Percentiles rank a stretch among this genome's conserved stretches.
Conservation (phyloP, 2,113 vertebrate species). For the Chaenocephalus aceratus region DNA sequence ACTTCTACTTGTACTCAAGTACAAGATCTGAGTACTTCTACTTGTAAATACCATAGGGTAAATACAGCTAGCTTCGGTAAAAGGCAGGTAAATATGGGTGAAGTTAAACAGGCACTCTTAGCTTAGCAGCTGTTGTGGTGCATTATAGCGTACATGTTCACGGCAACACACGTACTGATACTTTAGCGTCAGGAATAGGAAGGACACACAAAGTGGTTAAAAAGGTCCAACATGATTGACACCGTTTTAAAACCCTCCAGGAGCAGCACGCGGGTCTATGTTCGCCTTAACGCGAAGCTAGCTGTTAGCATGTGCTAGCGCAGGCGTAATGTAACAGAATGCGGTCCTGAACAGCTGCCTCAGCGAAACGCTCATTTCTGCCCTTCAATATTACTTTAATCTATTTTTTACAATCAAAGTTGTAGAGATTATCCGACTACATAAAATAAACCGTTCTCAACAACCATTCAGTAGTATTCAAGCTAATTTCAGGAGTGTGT, state of each 20-base stretch:
- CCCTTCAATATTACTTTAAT: accelerated
- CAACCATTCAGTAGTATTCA: background rate
- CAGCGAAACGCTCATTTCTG: no score
- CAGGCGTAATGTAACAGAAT: background rate
- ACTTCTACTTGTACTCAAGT: no score
- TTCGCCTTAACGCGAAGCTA: background rate
- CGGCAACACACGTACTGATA: background rate
- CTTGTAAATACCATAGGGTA: no score
- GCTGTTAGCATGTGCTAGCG: background rate
- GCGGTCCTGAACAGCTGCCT: background rate
- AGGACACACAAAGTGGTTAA: background rate
- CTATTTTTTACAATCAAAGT: accelerated
- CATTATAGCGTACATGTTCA: background rate
- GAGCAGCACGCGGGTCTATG: background rate
- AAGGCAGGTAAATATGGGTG: background rate
- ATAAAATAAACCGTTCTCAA: accelerated
- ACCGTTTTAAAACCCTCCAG: background rate
- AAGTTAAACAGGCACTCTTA: background rate
- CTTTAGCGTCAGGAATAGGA: background rate
- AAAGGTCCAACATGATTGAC: no score
- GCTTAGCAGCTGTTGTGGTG: background rate
- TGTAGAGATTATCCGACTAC: accelerated
- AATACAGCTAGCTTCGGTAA: no score
- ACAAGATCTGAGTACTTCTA: no score
- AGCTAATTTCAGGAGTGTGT: accelerated